Evolutionary conservation across 2,113 vertebrate genomes (phyloP), one percentile per base, ranked within the genome.

Genomic region (Cottus gobio): DNA sequence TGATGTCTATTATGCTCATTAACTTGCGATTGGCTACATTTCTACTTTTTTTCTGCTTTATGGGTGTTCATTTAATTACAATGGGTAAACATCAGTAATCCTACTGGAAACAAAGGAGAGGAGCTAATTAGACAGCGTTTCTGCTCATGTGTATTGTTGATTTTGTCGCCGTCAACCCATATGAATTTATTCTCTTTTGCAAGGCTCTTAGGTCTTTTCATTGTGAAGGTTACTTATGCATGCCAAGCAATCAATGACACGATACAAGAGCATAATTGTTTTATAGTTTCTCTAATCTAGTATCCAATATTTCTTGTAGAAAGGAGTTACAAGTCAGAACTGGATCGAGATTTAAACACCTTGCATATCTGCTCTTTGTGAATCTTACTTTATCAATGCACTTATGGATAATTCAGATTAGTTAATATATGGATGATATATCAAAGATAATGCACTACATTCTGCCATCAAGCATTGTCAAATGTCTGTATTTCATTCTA

Each of bases 401-500:
- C 26, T 82, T 74, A 31, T 26, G 42, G 68, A 72, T 70, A 60
- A 62, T 76, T 83, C 36, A 52, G 5, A 42, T 3, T 31, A 56
- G 64, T 70, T 58, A 77, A 81, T 84, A 73, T 85, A 37, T 78
- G 83, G 80, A 71, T 66, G 26, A 91, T 79, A 76, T 87, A 48
- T 86, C 60, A 74, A 26, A 52, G 61, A 77, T 87, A 83, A 85
- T 80, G 72, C 75, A 64, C 60, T 75, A 57, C 67, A 77, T 79
- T 88, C 70, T 82, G 82, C 89, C 39, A 71, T 67, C 57, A 87
- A 85, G 75, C 78, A 64, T 73, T n/a, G 75, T 70, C 83, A 85
- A 88, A 81, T 72, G 56, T 85, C 80, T 71, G 67, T 81, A 88
- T 87, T 85, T 87, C 71, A 79, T 87, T 84, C 68, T 74, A 36